Percentiles rank a stretch among this genome's conserved stretches.
These are phyloP conservation scores for Reticulitermes lucifugus DNA, from an alignment of 2,888 invertebrate genomes.

Conservation along the genomic window DNA sequence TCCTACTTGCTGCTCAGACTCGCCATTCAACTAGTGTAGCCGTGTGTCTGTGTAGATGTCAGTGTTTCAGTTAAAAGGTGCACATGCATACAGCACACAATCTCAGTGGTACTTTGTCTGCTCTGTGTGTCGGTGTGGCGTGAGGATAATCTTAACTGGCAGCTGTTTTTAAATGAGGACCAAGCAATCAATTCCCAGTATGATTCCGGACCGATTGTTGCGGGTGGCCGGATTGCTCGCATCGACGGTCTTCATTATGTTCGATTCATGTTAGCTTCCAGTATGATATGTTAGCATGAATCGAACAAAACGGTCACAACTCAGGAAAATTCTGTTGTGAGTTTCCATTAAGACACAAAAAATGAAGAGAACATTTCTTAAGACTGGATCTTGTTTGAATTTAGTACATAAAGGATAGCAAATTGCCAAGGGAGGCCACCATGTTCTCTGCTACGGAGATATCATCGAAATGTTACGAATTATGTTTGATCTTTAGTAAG, in stretches of 20 bases:
- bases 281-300: constrained; percentile 52
- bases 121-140: constrained; percentile 53
- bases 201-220: constrained; percentile 42
- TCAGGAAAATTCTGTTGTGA: constrained; percentile 55
- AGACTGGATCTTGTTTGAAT: constrained; percentile 56
- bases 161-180: constrained; percentile 52
- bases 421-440: constrained; percentile 54
- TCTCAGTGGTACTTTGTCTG: constrained; percentile 52
- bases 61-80: constrained; percentile 52
- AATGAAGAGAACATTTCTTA: constrained; percentile 54
- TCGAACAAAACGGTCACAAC: constrained; percentile 53
- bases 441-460: constrained; percentile 52
- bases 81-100: constrained; percentile 53
- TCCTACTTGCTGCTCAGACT: constrained; percentile 52
- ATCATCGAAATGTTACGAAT: constrained; percentile 53
- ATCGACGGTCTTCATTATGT: constrained; percentile 43
- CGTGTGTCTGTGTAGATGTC: constrained; percentile 54
- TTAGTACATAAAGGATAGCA: constrained; percentile 54
- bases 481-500: constrained; percentile 57
- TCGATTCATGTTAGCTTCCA: constrained; percentile 53
- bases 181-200: constrained; percentile 52
- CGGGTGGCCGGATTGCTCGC: constrained; percentile 42
- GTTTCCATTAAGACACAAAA: constrained; percentile 54
- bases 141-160: constrained; percentile 51
- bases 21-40: constrained; percentile 54